Percentiles rank a stretch among this genome's conserved stretches.
These are phyloP conservation scores for Antigone vipio DNA, from an alignment of 2,113 vertebrate species.

Conservation along the genomic window DNA sequence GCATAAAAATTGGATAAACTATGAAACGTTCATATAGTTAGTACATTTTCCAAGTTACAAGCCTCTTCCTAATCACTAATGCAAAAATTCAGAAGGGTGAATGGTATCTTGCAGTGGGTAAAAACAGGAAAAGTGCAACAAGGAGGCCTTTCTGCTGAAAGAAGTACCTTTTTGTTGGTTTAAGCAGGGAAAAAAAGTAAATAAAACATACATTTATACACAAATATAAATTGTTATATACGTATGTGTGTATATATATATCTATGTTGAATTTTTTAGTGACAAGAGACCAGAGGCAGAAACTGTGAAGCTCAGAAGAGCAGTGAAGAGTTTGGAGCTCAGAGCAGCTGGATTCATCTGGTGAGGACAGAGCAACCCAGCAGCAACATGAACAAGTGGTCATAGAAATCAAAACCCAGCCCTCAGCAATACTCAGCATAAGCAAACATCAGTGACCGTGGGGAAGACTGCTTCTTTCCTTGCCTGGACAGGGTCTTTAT, in stretches of 20 bases:
- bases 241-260: neutral
- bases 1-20: slow-evolving; percentile 36
- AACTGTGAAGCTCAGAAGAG: neutral
- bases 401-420: neutral
- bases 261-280: neutral
- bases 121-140: neutral
- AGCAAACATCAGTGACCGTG: neutral
- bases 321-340: neutral
- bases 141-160: neutral
- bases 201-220: neutral
- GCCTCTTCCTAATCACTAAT: neutral
- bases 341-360: slow-evolving; percentile 10
- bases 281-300: neutral
- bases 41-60: neutral
- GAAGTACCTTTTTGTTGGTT: neutral
- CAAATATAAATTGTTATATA: neutral
- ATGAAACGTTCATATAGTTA: neutral
- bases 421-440: neutral
- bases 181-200: neutral
- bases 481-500: neutral
- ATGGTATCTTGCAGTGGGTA: neutral
- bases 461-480: neutral
- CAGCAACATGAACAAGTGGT: neutral
- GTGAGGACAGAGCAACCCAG: neutral
- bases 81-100: neutral